Evolutionary conservation across 64 coral and sea anemone genomes (phyloP), one percentile per base, ranked within the genome.

Genomic region (Pocillopora damicornis): DNA sequence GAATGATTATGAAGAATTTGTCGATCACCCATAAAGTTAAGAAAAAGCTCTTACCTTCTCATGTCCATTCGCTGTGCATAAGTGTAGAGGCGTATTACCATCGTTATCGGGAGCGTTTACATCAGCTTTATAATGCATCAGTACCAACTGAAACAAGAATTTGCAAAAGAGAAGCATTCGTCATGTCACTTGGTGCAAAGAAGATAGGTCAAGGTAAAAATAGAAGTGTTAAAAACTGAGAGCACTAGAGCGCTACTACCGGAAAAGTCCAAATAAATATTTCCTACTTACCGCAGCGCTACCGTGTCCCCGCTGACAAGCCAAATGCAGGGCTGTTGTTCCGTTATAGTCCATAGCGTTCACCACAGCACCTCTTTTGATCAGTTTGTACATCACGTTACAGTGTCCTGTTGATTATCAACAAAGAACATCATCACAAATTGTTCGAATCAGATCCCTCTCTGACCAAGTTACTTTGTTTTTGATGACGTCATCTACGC

Each of bases 341-440:
- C 97, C 97, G 63, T 95, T 93, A 72, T 99, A 99, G 61, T 99
- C 97, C 42, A 94, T 90, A 42, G 97, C 90, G 73, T 99, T 99
- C 5, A 99, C 97, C n/a, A 99, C 93, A 51, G 96, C 90, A 26
- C 96, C 96, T 79, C 88, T 92, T 60, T 99, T 93, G 56, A 95
- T 90, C n/a, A 99, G 79, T 22, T 69, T 67, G 75, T 95, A 94
- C 12, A 91, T 90, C 77, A 94, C 38, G 83, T 63, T 87, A 15
- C 83, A 79, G 73, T 99, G 93, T 58, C 97, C 97, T 99, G 78
- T 71, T 16, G 13, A 84, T 72, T 66, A 22, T 42, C 5, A 81
- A 37, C 23, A 84, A 82, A 82, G 15, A 62, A 57, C 20, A 56
- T 37, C 2, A 69, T 8, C 18, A 9, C 56, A 0, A 84, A 17